Evolutionary conservation across 2,888 invertebrate species (phyloP).

Genomic region (Craniophora ligustri): DNA sequence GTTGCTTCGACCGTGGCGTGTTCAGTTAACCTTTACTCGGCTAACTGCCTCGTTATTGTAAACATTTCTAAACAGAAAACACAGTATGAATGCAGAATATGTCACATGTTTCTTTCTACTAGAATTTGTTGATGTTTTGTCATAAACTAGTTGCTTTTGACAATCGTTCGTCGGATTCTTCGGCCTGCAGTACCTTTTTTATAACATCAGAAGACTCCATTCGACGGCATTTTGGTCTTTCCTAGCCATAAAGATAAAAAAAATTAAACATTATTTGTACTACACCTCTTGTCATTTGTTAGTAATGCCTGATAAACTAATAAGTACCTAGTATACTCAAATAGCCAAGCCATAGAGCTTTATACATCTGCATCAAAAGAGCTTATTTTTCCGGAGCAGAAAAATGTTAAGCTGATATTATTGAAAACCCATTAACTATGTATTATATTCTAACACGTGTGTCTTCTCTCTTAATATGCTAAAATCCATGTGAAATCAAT

Average conservation of each 20-base stretch:
- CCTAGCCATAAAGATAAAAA: too few species aligned
- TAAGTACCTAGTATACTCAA: too few species aligned
- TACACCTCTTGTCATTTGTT: too few species aligned
- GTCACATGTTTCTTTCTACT: conserved; percentile 7
- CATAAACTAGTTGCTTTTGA: too few species aligned
- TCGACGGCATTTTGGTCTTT: too few species aligned
- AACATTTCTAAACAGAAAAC: conserved; percentile 33
- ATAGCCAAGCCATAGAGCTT: too few species aligned
- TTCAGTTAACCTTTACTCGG: conserved; percentile 57
- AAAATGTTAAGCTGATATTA: background rate
- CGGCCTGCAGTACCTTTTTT: too few species aligned
- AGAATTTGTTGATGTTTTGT: too few species aligned
- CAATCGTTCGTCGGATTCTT: too few species aligned
- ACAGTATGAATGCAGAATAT: conserved; percentile 13
- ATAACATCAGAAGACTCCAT: too few species aligned
- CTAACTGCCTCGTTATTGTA: conserved; percentile 34
- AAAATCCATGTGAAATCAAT: conserved; percentile 20
- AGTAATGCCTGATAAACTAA: too few species aligned
- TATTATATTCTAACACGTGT: background rate
- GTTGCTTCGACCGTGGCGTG: conserved; percentile 65
- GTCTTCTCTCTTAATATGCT: conserved; percentile 3
- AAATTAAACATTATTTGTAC: too few species aligned
- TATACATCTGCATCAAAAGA: background rate
- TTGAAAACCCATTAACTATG: background rate
- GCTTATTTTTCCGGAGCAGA: background rate